phyloP scores from a whole-genome alignment of 1,140 invertebrate genomes.

The Scaptomyza graminum region DNA sequence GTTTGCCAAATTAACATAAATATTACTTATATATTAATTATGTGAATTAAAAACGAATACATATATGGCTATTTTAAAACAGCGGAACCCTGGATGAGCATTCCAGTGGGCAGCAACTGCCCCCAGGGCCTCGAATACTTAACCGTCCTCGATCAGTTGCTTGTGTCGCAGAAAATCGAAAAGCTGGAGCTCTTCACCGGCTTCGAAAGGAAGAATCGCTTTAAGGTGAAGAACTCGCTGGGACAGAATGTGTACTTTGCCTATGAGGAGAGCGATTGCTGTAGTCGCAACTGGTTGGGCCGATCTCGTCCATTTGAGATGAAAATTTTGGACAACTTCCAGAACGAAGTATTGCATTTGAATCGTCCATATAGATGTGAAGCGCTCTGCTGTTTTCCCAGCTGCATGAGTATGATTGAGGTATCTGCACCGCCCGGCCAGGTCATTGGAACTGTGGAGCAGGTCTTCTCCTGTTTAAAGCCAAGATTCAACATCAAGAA shows the following conservation, averaged over 20 bases:
- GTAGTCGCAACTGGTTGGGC: conserved; percentile 87
- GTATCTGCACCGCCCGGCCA: conserved; percentile 84
- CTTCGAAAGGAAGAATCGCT: conserved; percentile 94
- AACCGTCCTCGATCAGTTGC: conserved; percentile 92
- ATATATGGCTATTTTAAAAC: conserved; percentile 1
- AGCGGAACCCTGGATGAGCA: conserved; percentile 68
- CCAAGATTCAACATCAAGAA: conserved; percentile 89
- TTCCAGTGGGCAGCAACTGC: conserved; percentile 87
- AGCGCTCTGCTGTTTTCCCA: conserved; percentile 89
- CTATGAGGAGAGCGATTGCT: conserved; percentile 88
- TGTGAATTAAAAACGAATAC: background rate
- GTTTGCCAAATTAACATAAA: conserved; percentile 22
- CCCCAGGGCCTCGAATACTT: conserved; percentile 96
- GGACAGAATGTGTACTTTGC: conserved; percentile 93
- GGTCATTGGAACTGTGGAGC: conserved; percentile 88
- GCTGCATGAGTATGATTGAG: conserved; percentile 90
- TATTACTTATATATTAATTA: conserved; percentile 11
- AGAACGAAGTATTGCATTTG: conserved; percentile 90
- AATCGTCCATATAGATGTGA: conserved; percentile 90
- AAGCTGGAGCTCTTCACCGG: conserved; percentile 89
- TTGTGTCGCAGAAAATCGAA: conserved; percentile 94
- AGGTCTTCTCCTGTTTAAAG: conserved; percentile 89
- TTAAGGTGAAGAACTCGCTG: conserved; percentile 89
- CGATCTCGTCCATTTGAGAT: conserved; percentile 91
- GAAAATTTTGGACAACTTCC: conserved; percentile 90